Evolutionary conservation across 2,888 invertebrate genomes (phyloP).

Genomic region (Herminia tarsipennalis): DNA sequence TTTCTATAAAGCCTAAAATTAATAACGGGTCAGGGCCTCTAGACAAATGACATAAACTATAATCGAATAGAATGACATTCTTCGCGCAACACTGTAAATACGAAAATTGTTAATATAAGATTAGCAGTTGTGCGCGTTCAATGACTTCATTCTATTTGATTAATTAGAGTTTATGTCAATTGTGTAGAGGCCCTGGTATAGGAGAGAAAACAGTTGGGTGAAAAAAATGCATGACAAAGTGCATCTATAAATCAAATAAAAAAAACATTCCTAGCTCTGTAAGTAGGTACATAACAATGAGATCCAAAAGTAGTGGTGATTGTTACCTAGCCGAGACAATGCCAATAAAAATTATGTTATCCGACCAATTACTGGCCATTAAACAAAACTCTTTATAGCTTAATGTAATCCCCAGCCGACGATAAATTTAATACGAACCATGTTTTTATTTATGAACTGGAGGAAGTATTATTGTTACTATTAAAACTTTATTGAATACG

Average conservation of each 20-base stretch:
- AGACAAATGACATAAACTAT: too few species aligned
- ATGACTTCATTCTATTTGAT: too few species aligned
- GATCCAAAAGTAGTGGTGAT: constrained; percentile 50
- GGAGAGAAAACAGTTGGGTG: too few species aligned
- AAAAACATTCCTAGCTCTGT: neutral
- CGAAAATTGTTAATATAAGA: too few species aligned
- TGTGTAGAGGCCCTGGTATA: too few species aligned
- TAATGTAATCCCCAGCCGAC: constrained; percentile 59
- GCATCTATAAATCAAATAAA: neutral
- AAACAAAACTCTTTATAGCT: constrained; percentile 74
- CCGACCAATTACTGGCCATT: constrained; percentile 75
- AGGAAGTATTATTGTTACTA: constrained; percentile 42
- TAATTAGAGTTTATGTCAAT: too few species aligned
- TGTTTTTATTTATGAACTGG: constrained; percentile 53
- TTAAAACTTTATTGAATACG: constrained; percentile 41
- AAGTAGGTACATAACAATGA: constrained; percentile 36
- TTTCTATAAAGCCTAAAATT: too few species aligned
- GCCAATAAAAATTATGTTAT: constrained; percentile 80
- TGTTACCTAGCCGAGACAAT: constrained; percentile 68
- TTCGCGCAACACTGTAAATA: too few species aligned
- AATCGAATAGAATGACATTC: too few species aligned
- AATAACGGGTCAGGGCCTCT: too few species aligned
- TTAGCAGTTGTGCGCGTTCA: too few species aligned
- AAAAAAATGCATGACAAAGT: neutral
- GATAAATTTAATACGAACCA: constrained; percentile 52